Percentiles rank a stretch among this genome's conserved stretches.
These are phyloP conservation scores for Pachypsylla venusta DNA, from an alignment of 1,140 invertebrate genomes.

Conservation along the genomic window DNA sequence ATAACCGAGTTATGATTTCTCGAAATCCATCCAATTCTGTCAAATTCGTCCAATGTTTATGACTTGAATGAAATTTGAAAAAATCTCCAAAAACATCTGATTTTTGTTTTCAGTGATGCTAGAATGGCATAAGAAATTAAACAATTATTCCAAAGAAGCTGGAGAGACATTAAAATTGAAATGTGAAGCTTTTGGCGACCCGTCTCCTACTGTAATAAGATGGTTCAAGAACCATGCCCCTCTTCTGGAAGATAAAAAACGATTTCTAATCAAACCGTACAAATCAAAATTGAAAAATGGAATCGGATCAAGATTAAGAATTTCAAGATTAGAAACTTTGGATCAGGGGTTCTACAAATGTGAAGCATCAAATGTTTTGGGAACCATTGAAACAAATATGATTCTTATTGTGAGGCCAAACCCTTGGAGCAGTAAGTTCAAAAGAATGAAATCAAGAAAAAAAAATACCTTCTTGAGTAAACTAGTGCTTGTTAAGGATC, in stretches of 20 bases:
- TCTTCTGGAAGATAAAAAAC: slow-evolving; percentile 34
- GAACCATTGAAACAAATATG: slow-evolving; percentile 41
- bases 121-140: slow-evolving; percentile 28
- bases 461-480: too few species aligned
- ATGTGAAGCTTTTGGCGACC: slow-evolving; percentile 51
- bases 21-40: too few species aligned
- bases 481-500: too few species aligned
- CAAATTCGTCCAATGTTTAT: too few species aligned
- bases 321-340: slow-evolving; percentile 42
- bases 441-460: too few species aligned
- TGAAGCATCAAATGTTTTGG: slow-evolving; percentile 41
- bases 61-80: too few species aligned
- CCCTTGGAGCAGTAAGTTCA: slow-evolving; percentile 24
- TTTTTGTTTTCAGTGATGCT: slow-evolving; percentile 22
- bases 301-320: slow-evolving; percentile 38
- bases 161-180: slow-evolving; percentile 43
- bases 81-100: too few species aligned
- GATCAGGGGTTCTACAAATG: slow-evolving; percentile 58
- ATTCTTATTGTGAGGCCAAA: slow-evolving; percentile 39
- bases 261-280: slow-evolving; percentile 30
- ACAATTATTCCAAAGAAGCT: slow-evolving; percentile 44
- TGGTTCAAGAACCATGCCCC: slow-evolving; percentile 55
- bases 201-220: slow-evolving; percentile 38
- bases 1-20: too few species aligned
- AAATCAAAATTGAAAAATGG: slow-evolving; percentile 15